Evolutionary conservation across 1,140 invertebrate genomes (phyloP), one percentile per base, ranked within the genome.

Genomic region (Macrostomum lignano): DNA sequence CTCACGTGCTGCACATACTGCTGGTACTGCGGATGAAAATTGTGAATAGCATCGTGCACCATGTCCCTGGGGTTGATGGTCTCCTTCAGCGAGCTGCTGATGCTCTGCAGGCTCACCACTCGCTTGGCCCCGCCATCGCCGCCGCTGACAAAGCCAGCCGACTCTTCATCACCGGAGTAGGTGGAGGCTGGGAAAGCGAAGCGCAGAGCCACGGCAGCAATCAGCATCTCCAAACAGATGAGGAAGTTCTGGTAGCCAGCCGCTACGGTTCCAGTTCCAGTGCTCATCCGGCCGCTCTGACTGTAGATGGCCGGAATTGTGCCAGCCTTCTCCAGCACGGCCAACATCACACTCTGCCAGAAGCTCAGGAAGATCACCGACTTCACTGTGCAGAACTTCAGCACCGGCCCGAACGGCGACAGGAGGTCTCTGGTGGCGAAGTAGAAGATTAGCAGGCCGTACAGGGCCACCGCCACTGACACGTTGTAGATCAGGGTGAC

Each of bases 31-130:
- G 88, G 88, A 66, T 96, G 88, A 67, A 96, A 98, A 64, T 98
- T 98, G 62, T 98, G 88, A 56, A 98, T 93, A 48, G 88, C 88
- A 64, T 98, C 88, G 47, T 84, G 91, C 84, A 98, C 93, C 51
- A 96, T 94, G 61, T 96, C 88, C 60, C 88, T 79, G 25, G 88
- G 88, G 65, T 98, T 98, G 78, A 98, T 96, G 3, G 88, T 96
- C 70, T 98, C 88, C 68, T 94, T 94, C 38, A 96, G 67, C 58
- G 82, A 93, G 55, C 74, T 82, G 14, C 81, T 91, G 55, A 96
- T 96, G 47, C 81, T 91, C 58, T 94, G 86, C 73, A 96, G 86
- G 5, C 86, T 96, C 33, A 94, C 82, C n/a, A n/a, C n/a, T 24
- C 17, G n/a, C 17, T 11, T 28, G 7, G 25, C 20, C 20, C 20